Evolutionary conservation across 2,797 vertebrate species (phyloP).

Genomic region (Xenops minutus): DNA sequence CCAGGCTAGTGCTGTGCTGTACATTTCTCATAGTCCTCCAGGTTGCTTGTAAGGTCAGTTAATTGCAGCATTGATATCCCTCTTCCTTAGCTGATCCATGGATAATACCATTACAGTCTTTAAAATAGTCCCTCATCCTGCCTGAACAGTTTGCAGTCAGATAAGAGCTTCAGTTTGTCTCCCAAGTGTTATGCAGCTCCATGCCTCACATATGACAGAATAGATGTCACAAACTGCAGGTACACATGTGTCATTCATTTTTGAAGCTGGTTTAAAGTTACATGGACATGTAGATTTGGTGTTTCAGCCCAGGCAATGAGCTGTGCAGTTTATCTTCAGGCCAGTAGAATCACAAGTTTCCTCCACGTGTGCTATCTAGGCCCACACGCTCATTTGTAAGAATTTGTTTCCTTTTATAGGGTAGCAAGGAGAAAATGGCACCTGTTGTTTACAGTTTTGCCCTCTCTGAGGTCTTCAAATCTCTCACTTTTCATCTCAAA

Average conservation of each 20-base stretch:
- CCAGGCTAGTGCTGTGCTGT: background rate
- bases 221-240: background rate
- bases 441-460: background rate
- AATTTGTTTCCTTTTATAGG: background rate
- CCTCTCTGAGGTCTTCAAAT: background rate
- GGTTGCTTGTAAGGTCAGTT: background rate
- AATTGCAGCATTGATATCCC: background rate
- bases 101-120: background rate
- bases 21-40: background rate
- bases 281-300: background rate
- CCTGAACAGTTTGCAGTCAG: background rate
- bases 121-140: background rate
- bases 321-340: background rate
- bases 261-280: background rate
- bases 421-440: background rate
- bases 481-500: background rate
- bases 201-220: background rate
- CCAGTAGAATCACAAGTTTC: background rate
- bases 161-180: background rate
- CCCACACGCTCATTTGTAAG: background rate
- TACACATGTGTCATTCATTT: background rate
- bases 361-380: background rate
- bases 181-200: background rate
- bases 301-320: background rate
- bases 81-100: background rate